Evolutionary conservation across 2,888 invertebrate genomes (phyloP).

Genomic region (Nowickia ferox): DNA sequence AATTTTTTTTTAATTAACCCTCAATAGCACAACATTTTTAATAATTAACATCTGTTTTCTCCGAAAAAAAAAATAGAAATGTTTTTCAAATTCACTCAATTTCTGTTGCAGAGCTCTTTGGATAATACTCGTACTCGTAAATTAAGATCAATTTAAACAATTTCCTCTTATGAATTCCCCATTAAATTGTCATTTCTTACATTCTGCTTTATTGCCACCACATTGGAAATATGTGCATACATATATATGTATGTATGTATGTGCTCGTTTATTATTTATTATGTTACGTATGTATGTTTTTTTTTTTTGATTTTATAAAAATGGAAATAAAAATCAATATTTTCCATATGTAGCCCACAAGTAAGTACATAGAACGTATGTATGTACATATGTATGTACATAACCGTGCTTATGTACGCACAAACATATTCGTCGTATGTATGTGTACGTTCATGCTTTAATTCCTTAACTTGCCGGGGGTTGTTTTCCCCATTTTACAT

Average conservation of each 20-base stretch:
- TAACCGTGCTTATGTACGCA: not conserved
- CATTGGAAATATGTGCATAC: not conserved
- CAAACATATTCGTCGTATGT: not conserved
- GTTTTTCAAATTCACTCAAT: not conserved
- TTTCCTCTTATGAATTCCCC: not conserved
- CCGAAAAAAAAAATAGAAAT: not conserved
- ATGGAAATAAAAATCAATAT: slow-evolving; percentile 44
- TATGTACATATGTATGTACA: not conserved
- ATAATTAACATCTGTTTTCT: not conserved
- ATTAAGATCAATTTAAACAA: not conserved
- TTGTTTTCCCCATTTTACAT: slow-evolving; percentile 28
- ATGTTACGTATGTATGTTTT: too few relatives aligned
- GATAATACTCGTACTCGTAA: too few relatives aligned
- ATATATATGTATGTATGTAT: too few relatives aligned
- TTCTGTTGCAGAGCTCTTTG: not conserved
- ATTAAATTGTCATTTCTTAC: not conserved
- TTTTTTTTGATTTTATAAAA: slow-evolving; percentile 12
- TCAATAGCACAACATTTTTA: not conserved
- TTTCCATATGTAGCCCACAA: slow-evolving; percentile 13
- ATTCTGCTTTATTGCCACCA: not conserved
- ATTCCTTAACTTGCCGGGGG: slow-evolving; percentile 6
- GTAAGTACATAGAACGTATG: not conserved
- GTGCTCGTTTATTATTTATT: not conserved
- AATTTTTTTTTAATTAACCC: slow-evolving; percentile 5
- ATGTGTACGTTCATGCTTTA: not conserved